Evolutionary conservation across 2,113 vertebrate genomes (phyloP).

Genomic region (Elaphurus davidianus): DNA sequence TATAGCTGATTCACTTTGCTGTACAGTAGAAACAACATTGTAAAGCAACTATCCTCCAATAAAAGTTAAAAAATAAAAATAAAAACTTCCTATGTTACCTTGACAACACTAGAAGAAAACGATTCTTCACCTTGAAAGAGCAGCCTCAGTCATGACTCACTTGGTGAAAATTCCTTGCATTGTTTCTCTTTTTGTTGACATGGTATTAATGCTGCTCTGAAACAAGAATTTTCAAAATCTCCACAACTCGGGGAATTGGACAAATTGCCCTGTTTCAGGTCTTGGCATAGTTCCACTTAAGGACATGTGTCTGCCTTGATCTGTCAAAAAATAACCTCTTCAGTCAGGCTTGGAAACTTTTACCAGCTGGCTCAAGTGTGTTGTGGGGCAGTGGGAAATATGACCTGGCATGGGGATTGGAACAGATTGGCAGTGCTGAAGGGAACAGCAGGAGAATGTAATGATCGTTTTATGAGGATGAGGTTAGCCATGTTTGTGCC

Average conservation of each 20-base stretch:
- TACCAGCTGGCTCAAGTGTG: not conserved
- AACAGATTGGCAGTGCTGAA: not conserved
- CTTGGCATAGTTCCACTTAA: not conserved
- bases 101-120: not conserved
- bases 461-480: not conserved
- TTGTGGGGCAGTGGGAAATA: no score
- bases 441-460: not conserved
- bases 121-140: not conserved
- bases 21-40: not conserved
- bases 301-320: not conserved
- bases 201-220: not conserved
- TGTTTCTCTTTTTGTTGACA: not conserved
- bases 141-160: not conserved
- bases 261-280: not conserved
- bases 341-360: not conserved
- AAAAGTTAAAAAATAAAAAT: not conserved
- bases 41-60: not conserved
- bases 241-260: not conserved
- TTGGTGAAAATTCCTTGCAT: not conserved
- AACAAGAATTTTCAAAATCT: not conserved
- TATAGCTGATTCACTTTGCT: not conserved
- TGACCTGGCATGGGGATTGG: not conserved
- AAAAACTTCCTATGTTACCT: not conserved
- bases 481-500: not conserved
- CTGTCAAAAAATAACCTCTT: not conserved